These are phyloP conservation scores for Polymixis lichenea DNA, from an alignment of 2,888 invertebrate species.

Conservation along the genomic window DNA sequence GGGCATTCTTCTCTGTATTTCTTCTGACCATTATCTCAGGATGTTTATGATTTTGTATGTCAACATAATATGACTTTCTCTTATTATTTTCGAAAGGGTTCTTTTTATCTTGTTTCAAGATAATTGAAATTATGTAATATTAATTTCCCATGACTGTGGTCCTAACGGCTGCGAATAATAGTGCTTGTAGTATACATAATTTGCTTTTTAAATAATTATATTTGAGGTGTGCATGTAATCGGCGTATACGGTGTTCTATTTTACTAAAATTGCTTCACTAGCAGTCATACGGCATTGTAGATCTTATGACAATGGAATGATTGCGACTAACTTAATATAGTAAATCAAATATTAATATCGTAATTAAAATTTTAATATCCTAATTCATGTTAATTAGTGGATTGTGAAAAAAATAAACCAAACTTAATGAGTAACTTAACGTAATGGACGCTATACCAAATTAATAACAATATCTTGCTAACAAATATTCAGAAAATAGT, in stretches of 20 bases:
- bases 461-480: constrained; percentile 4
- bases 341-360: not conserved
- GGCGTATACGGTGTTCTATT: not conserved
- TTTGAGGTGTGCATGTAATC: not conserved
- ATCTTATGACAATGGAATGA: not conserved
- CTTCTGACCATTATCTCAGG: constrained; percentile 46
- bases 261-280: not conserved
- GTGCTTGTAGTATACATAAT: not conserved
- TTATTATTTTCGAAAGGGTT: constrained; percentile 16
- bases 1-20: constrained; percentile 51
- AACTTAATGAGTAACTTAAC: no score
- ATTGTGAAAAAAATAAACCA: no score
- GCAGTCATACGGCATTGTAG: not conserved
- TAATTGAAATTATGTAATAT: constrained; percentile 1
- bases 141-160: not conserved
- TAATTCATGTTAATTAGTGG: no score
- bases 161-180: not conserved
- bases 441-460: not conserved
- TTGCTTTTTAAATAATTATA: not conserved
- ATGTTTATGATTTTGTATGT: constrained; percentile 61
- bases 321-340: no score
- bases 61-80: constrained; percentile 38
- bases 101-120: constrained; percentile 9
- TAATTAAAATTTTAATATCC: not conserved
- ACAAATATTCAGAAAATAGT: not conserved